Base-by-base conservation (phyloP, 2,888 invertebrate genomes). In the Sussaba pulchella region DNA sequence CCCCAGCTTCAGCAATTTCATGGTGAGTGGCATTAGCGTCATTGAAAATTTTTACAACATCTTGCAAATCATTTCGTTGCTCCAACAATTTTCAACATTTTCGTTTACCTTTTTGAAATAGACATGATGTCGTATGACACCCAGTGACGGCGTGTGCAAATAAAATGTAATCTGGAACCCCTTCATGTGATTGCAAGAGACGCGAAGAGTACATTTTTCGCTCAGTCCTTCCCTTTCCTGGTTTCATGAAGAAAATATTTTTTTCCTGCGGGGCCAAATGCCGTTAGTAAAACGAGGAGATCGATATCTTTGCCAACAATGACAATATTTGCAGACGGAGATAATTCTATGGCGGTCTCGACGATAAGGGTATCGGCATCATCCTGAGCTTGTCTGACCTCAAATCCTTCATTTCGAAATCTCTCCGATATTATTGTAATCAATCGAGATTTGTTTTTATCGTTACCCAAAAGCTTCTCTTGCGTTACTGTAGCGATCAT, bases 101-200 rank as follows among this genome's bases (percentile, higher is more conserved):
- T n/a, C n/a, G n/a, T n/a, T n/a, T n/a, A n/a, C n/a, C n/a, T n/a
- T 31, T 67, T 69, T 21, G 79, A 85, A 36, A n/a, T 78, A 85
- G 69, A 43, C 82, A 80, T 31, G 85, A 87, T 21, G 63, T 76
- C 12, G 76, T 61, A 19, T 70, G 47, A 63, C 70, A 76, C 12
- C 50, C 61, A 39, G 21, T 70, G 41, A 70, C 59, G 10, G 85
- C 84, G 75, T 86, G 86, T 6, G 74, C 50, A 67, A 87, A 86
- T 39, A 85, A 61, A 57, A 87, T 80, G 24, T 17, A 39, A 50
- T 63, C 63, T 36, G 3, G n/a, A n/a, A n/a, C n/a, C n/a, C n/a
- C n/a, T n/a, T n/a, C n/a, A n/a, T n/a, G n/a, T n/a, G n/a, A n/a
- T n/a, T n/a, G n/a, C n/a, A n/a, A n/a, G n/a, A n/a, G n/a, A n/a